These are phyloP conservation scores for Folsomia manolachei DNA, from an alignment of 2,888 invertebrate genomes.

Conservation along the genomic window DNA sequence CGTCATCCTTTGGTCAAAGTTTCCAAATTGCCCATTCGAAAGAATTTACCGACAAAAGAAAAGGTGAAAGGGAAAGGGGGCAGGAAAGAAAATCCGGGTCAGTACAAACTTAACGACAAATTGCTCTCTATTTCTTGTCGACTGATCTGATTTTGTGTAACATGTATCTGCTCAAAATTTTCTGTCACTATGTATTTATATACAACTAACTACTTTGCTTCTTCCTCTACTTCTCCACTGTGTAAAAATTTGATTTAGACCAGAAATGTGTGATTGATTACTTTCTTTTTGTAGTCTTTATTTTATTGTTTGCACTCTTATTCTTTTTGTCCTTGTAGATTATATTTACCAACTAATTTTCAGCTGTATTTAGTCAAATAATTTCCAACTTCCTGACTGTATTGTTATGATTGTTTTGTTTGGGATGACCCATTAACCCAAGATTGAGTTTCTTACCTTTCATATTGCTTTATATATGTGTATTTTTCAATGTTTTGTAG, in stretches of 20 bases:
- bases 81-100: constrained; percentile 36
- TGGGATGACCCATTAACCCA: too few relatives aligned
- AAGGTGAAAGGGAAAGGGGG: constrained; percentile 1
- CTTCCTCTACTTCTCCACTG: neutral
- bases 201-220: neutral
- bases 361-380: too few relatives aligned
- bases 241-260: neutral
- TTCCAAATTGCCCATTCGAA: constrained; percentile 44
- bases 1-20: constrained; percentile 47
- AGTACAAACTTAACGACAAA: constrained; percentile 45
- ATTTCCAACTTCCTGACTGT: too few relatives aligned
- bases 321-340: neutral
- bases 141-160: constrained; percentile 25
- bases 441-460: too few relatives aligned
- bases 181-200: neutral
- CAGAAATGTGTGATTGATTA: neutral
- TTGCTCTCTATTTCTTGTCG: constrained; percentile 41
- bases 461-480: too few relatives aligned
- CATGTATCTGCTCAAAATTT: neutral
- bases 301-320: neutral
- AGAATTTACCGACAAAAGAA: constrained; percentile 8
- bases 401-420: too few relatives aligned
- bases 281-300: neutral
- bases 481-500: neutral
- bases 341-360: neutral